A percentile compares a stretch with the other conserved stretches of the same genome.
Conservation (phyloP, 2,113 vertebrate genomes). For the Apteryx mantelli region DNA sequence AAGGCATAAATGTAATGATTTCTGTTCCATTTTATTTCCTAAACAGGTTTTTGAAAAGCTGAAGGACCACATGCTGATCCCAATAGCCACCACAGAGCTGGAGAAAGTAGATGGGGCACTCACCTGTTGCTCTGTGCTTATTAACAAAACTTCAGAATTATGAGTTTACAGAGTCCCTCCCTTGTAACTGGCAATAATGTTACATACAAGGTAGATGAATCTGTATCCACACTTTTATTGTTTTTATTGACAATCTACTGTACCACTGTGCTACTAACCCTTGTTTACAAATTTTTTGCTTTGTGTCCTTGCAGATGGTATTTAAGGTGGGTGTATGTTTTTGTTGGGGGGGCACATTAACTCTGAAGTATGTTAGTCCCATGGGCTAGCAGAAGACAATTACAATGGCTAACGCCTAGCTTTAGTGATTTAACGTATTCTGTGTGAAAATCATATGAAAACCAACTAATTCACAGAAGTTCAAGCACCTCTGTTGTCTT, state of each 20-base stretch:
- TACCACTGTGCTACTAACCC: constrained; percentile 81
- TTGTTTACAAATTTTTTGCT: constrained; percentile 78
- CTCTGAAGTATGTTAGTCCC: constrained; percentile 58
- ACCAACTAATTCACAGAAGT: constrained; percentile 11
- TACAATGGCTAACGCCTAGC: constrained; percentile 55
- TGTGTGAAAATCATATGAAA: constrained; percentile 53
- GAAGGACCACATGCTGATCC: constrained; percentile 95
- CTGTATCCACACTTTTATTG: constrained; percentile 69
- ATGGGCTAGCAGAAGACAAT: constrained; percentile 62
- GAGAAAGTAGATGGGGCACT: constrained; percentile 90
- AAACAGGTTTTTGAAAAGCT: constrained; percentile 93
- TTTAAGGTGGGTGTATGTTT: constrained; percentile 63
- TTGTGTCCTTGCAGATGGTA: constrained; percentile 68
- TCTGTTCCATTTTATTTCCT: not conserved
- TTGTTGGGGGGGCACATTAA: constrained; percentile 57
- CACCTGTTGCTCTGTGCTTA: constrained; percentile 91
- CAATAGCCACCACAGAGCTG: constrained; percentile 85
- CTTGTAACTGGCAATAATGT: constrained; percentile 69
- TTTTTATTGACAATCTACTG: constrained; percentile 80
- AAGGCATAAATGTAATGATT: not conserved
- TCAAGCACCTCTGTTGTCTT: constrained; percentile 5
- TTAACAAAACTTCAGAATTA: constrained; percentile 87
- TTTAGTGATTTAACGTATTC: constrained; percentile 57
- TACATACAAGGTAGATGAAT: constrained; percentile 66
- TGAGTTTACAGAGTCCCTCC: constrained; percentile 74